Base-by-base conservation (phyloP, 2,113 vertebrate species). In the Hyaena hyaena region DNA sequence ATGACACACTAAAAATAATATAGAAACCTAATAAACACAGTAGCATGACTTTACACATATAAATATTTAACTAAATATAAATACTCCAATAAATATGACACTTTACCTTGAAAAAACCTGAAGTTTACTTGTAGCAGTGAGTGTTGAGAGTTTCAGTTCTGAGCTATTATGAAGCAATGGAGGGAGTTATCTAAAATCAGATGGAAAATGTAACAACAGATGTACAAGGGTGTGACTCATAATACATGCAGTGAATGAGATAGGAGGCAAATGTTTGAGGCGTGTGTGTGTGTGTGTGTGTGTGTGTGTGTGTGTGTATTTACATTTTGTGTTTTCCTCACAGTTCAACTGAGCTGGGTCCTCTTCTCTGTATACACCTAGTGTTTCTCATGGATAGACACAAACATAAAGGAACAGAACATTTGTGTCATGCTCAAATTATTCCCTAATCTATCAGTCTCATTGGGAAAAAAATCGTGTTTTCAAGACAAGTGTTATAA, bases 1-100 rank as follows among this genome's bases (percentile, higher is more conserved):
- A 31, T 11, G 53, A 71, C 31, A 95, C 74, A 63, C 76, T 97
- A 76, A 95, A 94, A 87, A 93, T 82, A 95, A 82, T 88, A 79
- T 31, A 85, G 43, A n/a, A 86, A 55, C 15, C 23, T 63, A 63
- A 73, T 86, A 88, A 68, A 90, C n/a, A 79, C 3, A 85, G 17
- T n/a, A 74, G 26, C 26, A 15, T n/a, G 19, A 35, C 31, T 87
- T 90, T 71, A 50, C 9, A 79, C n/a, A 50, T 23, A 68, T 74
- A 89, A 91, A 24, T 45, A 95, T 39, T 88, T 84, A 93, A 33
- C 10, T 55, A 94, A 93, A n/a, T 31, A 33, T 7, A 76, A 88
- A 85, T 80, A n/a, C 2, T 14, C 9, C 7, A 74, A 45, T 50
- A 96, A 95, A 61, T 61, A 88, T 17, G 14, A 31, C 5, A 43